Base-by-base conservation (phyloP, 2,888 invertebrate species). In the Megaustenia siamemsis region DNA sequence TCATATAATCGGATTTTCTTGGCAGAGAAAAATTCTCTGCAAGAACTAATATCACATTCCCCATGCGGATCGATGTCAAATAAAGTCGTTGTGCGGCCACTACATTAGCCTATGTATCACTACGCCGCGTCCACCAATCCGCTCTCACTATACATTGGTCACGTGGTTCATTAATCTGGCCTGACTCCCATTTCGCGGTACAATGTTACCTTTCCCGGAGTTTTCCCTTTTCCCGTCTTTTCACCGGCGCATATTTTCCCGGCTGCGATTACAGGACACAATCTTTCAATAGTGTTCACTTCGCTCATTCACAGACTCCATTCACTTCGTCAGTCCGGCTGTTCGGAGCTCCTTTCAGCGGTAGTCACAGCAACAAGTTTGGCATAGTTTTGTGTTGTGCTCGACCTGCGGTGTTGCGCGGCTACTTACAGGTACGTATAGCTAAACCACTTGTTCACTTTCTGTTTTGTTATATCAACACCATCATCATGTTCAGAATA, bases 11-110 rank as follows among this genome's bases (percentile, higher is more conserved):
- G 32, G 73, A 49, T 73, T 73, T 45, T 18, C 49, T 21, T 49
- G 1, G 49, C 49, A 32, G 32, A 28, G 32, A 73, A 32, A 43
- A 49, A 32, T 71, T 32, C 49, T 49, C 73, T 43, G 71, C 43
- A 49, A 73, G 18, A 73, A 73, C 49, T 73, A 73, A 73, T 73
- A 73, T 73, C 73, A 49, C 73, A 49, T 73, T 73, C 49, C 18
- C 49, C 49, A 32, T 32, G 49, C 73, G 73, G 73, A 45, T 73
- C 73, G 73, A 73, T 73, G 73, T 73, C 49, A 49, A 32, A 73
- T 49, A 73, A 73, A 28, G 45, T 45, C 49, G 49, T 28, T 49
- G 49, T 49, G 18, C 73, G 73, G 73, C 49, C 49, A 49, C 28
- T 28, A 49, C 49, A 49, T 28, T 43, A 49, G 28, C 73, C 49